Percentiles rank a stretch among this genome's conserved stretches.
Conservation (phyloP, 2,797 vertebrate species). For the Ambastaia sidthimunki region DNA sequence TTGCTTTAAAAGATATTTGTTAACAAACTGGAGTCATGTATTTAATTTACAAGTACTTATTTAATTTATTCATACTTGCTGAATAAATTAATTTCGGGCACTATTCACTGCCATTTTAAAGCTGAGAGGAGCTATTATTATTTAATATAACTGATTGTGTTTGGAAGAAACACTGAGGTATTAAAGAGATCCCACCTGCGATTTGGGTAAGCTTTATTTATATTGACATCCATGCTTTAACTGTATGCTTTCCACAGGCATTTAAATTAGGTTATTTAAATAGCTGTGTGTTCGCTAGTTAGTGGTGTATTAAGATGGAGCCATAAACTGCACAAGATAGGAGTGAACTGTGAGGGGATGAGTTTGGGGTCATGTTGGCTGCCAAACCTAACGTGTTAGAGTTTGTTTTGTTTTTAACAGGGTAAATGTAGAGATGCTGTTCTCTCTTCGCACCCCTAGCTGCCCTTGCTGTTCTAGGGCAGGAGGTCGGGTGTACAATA, state of each 20-base stretch:
- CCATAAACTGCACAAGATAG: background rate
- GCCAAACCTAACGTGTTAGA: constrained; percentile 72
- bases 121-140: too few relatives aligned
- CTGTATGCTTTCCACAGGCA: background rate
- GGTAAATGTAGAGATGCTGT: constrained; percentile 46
- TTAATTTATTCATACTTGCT: too few relatives aligned
- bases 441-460: constrained; percentile 23
- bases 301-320: constrained; percentile 11
- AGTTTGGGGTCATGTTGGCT: constrained; percentile 28
- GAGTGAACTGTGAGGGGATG: constrained; percentile 4
- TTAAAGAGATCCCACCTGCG: too few relatives aligned
- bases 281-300: constrained; percentile 15
- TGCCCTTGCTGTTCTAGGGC: constrained; percentile 38
- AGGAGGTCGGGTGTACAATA: constrained; percentile 78
- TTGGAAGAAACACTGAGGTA: too few relatives aligned
- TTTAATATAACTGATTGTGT: too few relatives aligned
- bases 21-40: too few relatives aligned
- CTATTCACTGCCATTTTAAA: too few relatives aligned
- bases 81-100: too few relatives aligned
- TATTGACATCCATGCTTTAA: background rate
- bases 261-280: background rate
- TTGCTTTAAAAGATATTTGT: too few relatives aligned
- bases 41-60: too few relatives aligned
- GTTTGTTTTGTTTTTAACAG: constrained; percentile 75
- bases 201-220: background rate